Evolutionary conservation across 2,797 vertebrate genomes (phyloP).

Genomic region (Crenuchus spilurus): DNA sequence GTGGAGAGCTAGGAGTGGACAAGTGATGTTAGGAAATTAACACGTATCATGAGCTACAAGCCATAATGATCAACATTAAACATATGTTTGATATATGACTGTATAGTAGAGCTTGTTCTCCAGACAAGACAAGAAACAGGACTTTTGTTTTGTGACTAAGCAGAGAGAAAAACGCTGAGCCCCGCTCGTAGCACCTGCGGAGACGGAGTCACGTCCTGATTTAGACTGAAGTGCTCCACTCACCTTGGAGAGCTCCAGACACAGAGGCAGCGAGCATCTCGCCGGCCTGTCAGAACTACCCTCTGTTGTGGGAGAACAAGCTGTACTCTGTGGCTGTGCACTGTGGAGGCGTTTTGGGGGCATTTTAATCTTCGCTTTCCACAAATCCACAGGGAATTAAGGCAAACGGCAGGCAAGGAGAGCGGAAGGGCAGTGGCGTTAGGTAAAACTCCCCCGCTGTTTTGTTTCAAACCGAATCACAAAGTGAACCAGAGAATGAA

Average conservation of each 20-base stretch:
- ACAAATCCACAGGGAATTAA: constrained; percentile 61
- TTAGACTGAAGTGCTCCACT: constrained; percentile 24
- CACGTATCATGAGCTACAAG: background rate
- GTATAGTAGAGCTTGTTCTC: background rate
- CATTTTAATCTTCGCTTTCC: constrained; percentile 55
- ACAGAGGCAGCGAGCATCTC: constrained; percentile 4
- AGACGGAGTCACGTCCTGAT: constrained; percentile 11
- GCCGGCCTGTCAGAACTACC: constrained; percentile 46
- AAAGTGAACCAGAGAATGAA: background rate
- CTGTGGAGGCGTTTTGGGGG: constrained; percentile 31
- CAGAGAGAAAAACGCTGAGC: background rate
- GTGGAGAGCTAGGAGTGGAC: constrained; percentile 85
- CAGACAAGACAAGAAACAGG: background rate
- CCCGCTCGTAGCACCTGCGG: background rate
- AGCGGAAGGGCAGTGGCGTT: constrained; percentile 56
- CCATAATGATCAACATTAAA: no score
- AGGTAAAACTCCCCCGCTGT: constrained; percentile 28
- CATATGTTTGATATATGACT: no score
- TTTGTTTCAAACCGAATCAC: constrained; percentile 6
- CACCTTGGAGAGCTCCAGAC: constrained; percentile 33
- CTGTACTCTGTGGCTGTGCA: constrained; percentile 35
- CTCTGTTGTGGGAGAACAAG: constrained; percentile 47
- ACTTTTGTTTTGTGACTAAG: no score
- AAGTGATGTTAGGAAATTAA: background rate
- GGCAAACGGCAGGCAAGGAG: constrained; percentile 51